Evolutionary conservation across 2,113 vertebrate species (phyloP).

Genomic region (Motacilla alba): DNA sequence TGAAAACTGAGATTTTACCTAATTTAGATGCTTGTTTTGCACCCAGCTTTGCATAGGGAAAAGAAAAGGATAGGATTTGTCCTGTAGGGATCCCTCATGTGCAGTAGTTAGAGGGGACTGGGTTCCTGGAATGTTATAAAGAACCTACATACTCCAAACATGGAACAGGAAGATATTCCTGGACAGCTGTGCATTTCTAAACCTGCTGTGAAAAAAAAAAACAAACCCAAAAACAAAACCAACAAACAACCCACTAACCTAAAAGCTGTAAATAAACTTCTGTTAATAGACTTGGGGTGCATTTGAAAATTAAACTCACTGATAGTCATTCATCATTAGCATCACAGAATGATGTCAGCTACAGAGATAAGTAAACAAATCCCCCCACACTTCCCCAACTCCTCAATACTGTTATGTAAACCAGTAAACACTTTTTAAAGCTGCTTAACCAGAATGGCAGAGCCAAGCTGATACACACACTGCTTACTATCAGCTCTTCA

Average conservation of each 20-base stretch:
- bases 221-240: too few relatives aligned
- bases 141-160: background rate
- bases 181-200: background rate
- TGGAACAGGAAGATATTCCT: background rate
- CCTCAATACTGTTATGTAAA: background rate
- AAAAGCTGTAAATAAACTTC: background rate
- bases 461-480: background rate
- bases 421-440: background rate
- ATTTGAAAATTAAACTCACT: background rate
- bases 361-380: background rate
- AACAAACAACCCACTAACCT: too few relatives aligned
- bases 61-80: background rate
- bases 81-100: background rate
- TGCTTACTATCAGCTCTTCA: slow-evolving; percentile 12
- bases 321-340: background rate
- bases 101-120: background rate
- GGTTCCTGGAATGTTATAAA: background rate
- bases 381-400: background rate
- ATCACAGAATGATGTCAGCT: background rate
- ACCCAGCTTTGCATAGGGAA: background rate
- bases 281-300: background rate
- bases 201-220: background rate
- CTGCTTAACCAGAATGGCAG: background rate
- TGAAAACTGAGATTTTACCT: background rate
- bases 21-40: background rate